phyloP scores from a whole-genome alignment of 2,888 invertebrate genomes.

The Drosophila rellima region DNA sequence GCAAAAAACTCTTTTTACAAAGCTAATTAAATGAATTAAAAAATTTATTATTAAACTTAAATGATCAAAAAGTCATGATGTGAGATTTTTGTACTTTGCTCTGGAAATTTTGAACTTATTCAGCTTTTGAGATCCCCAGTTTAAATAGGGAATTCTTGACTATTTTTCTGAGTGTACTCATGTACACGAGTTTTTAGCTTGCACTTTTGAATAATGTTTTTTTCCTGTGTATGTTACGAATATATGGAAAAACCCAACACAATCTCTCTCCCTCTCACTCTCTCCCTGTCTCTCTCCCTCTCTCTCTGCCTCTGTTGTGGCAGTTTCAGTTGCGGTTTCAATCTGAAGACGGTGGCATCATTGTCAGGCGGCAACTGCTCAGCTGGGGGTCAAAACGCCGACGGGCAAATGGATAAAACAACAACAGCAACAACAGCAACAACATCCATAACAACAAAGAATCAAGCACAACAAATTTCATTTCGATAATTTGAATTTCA shows the following conservation, averaged over 20 bases:
- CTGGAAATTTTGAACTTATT: no score
- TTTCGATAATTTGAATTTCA: slow-evolving; percentile 59
- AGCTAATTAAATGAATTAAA: no score
- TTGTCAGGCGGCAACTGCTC: slow-evolving; percentile 32
- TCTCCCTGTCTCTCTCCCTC: background rate
- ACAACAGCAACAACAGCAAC: slow-evolving; percentile 4
- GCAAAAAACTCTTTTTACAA: no score
- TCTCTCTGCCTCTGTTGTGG: background rate
- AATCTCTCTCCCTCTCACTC: no score
- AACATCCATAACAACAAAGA: slow-evolving; percentile 12
- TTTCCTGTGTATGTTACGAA: background rate
- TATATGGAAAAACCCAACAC: background rate
- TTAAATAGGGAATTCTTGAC: no score
- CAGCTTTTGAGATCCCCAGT: no score
- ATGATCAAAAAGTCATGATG: no score
- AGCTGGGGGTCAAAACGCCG: slow-evolving; percentile 45
- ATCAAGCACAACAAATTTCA: slow-evolving; percentile 42
- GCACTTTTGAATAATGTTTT: no score
- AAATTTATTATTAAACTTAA: no score
- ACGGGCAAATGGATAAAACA: slow-evolving; percentile 31
- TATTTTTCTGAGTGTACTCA: no score
- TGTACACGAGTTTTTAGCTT: no score
- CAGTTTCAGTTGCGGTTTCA: slow-evolving; percentile 16
- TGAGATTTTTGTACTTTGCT: no score
- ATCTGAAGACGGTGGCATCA: slow-evolving; percentile 59